phyloP scores from a whole-genome alignment of 1,140 invertebrate genomes.

The Drosophila bipectinata region DNA sequence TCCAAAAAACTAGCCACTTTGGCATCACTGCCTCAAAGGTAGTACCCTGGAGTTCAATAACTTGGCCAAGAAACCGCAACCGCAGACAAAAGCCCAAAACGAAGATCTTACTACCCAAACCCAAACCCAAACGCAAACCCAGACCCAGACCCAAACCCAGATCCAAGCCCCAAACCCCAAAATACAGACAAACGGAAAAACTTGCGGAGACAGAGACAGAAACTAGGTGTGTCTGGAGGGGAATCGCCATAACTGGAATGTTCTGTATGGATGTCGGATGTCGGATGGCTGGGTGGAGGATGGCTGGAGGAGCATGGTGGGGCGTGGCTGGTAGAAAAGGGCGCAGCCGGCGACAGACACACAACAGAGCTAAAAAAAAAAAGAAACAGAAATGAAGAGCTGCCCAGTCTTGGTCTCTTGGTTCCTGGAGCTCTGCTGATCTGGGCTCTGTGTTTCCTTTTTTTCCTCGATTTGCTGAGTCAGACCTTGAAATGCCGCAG shows the following conservation, averaged over 20 bases:
- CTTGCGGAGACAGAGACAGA: conserved; percentile 33
- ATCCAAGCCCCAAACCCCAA: conserved; percentile 12
- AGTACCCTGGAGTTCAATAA: conserved; percentile 42
- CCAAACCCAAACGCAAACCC: background rate
- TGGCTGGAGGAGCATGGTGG: background rate
- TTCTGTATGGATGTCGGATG: conserved; percentile 41
- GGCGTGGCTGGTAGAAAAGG: conserved; percentile 60
- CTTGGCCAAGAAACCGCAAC: conserved; percentile 44
- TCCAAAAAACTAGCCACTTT: background rate
- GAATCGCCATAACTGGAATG: conserved; percentile 76
- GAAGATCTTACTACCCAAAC: conserved; percentile 6
- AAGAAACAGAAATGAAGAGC: conserved; percentile 21
- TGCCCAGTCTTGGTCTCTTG: conserved; percentile 11
- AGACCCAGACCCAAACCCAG: conserved; percentile 4
- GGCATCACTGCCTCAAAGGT: background rate
- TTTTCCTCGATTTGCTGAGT: conserved; percentile 65
- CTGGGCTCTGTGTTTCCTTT: conserved; percentile 35
- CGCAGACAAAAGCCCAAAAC: conserved; percentile 15
- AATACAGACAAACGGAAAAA: conserved; percentile 20
- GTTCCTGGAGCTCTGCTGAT: background rate
- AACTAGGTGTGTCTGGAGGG: conserved; percentile 76
- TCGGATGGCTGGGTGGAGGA: background rate
- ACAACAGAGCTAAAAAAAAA: conserved; percentile 13
- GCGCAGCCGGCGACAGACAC: conserved; percentile 52
- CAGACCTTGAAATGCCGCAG: conserved; percentile 81